Conservation (phyloP, 2,888 invertebrate genomes). For the Cosmorhoe ocellata region DNA sequence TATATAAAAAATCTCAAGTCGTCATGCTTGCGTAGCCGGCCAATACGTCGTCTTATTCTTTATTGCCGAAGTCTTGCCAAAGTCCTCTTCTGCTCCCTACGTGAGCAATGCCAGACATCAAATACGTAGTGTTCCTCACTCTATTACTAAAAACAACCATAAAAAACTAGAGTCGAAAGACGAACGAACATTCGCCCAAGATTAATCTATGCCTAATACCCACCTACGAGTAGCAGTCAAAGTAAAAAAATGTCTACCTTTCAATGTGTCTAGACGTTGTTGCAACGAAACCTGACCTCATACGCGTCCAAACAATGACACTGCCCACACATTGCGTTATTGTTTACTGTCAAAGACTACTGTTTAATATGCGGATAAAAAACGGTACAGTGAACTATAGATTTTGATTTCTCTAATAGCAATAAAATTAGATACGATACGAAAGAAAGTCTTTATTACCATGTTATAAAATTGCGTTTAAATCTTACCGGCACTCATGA, state of each 20-base stretch:
- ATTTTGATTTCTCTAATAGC: slow-evolving; percentile 27
- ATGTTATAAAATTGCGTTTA: slow-evolving; percentile 9
- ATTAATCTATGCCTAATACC: slow-evolving; percentile 56
- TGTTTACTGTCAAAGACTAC: slow-evolving; percentile 47
- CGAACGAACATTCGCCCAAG: slow-evolving; percentile 26
- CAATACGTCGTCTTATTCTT: no score
- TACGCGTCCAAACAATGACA: slow-evolving; percentile 57
- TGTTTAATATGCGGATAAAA: slow-evolving; percentile 60
- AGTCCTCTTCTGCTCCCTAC: no score
- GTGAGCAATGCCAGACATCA: no score
- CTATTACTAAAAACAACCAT: no score
- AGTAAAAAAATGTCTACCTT: slow-evolving; percentile 65
- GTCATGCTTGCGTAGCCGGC: no score
- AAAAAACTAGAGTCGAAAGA: no score
- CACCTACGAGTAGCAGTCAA: slow-evolving; percentile 53
- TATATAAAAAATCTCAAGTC: no score
- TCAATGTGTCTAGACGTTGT: slow-evolving; percentile 65
- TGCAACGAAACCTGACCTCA: slow-evolving; percentile 44
- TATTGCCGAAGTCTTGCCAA: no score
- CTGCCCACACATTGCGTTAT: slow-evolving; percentile 59
- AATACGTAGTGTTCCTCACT: no score
- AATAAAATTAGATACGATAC: slow-evolving; percentile 17
- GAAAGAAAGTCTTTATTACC: slow-evolving; percentile 7
- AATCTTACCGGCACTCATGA: background rate
- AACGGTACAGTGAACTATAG: slow-evolving; percentile 37